Base-by-base conservation (phyloP, 2,113 vertebrate genomes). In the Ranitomeya variabilis region DNA sequence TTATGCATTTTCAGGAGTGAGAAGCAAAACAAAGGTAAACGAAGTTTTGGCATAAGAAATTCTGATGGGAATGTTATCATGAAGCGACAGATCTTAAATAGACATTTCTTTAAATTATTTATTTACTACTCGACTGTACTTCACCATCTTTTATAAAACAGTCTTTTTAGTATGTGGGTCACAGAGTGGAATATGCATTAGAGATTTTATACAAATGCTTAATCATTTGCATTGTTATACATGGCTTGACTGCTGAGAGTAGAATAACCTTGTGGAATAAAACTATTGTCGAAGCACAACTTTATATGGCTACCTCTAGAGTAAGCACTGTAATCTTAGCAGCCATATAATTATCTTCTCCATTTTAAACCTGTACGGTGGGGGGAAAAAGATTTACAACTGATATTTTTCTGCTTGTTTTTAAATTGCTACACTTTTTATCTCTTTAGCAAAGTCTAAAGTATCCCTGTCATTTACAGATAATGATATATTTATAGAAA, bases 1-100 rank as follows among this genome's bases (percentile, higher is more conserved):
- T 89, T 55, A 87, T 77, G 87, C 90, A 90, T 0, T 15, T 60
- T 64, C 14, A n/a, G 89, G 90, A 90, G 85, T 89, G 59, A 7
- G 51, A 83, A 23, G 19, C 23, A 81, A 60, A 80, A 13, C 16
- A 16, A 37, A 81, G 31, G 26, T 60, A 86, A 83, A 71, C 90
- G 90, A 18, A 62, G 89, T 83, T 90, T 83, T 90, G 88, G 86
- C 62, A 84, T 90, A 90, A 92, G 91, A 91, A 86, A 91, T 80
- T 92, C 92, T 91, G 89, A 92, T 91, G 89, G 86, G 69, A 93
- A 90, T 66, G 90, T 91, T 93, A 92, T 91, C 55, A 0, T 84
- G 85, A 91, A 92, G 86, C 87, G 83, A 79, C 89, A 12, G 93
- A 92, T 92, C 87, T 60, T 90, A 92, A 69, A 84, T 21, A 88